phyloP scores from a whole-genome alignment of 2,888 invertebrate genomes.

The Lithophane ornitopus region DNA sequence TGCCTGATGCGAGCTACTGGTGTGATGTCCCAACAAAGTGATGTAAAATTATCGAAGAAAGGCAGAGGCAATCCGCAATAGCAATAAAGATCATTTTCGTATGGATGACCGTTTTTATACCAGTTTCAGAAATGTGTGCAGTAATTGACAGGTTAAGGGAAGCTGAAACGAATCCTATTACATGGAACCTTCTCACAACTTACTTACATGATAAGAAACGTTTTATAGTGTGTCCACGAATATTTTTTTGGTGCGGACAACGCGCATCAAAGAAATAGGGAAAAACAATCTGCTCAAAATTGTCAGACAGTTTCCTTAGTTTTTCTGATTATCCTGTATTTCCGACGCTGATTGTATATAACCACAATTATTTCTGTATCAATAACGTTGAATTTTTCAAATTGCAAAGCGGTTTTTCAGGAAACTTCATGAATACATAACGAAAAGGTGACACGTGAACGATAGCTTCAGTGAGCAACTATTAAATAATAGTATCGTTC shows the following conservation, averaged over 20 bases:
- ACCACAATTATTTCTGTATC: background rate
- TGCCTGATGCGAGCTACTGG: no score
- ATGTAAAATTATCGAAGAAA: no score
- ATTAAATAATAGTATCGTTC: conserved; percentile 57
- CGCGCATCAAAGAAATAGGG: background rate
- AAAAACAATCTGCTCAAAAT: background rate
- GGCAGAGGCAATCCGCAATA: background rate
- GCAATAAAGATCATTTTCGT: background rate
- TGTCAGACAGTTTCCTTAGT: background rate
- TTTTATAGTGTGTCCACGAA: background rate
- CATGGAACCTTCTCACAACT: background rate
- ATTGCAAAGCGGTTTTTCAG: conserved; percentile 7
- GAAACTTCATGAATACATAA: conserved; percentile 18
- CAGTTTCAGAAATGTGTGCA: background rate
- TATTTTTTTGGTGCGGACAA: no score
- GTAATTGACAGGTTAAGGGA: background rate
- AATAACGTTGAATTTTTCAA: background rate
- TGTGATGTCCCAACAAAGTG: no score
- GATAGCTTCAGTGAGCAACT: conserved; percentile 6
- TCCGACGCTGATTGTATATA: no score
- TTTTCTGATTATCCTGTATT: background rate
- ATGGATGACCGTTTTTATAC: background rate
- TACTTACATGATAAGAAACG: background rate
- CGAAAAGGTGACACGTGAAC: background rate
- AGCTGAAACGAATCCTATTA: background rate